These are phyloP conservation scores for Paratilapia polleni DNA, from an alignment of 2,113 vertebrate species.

Conservation along the genomic window DNA sequence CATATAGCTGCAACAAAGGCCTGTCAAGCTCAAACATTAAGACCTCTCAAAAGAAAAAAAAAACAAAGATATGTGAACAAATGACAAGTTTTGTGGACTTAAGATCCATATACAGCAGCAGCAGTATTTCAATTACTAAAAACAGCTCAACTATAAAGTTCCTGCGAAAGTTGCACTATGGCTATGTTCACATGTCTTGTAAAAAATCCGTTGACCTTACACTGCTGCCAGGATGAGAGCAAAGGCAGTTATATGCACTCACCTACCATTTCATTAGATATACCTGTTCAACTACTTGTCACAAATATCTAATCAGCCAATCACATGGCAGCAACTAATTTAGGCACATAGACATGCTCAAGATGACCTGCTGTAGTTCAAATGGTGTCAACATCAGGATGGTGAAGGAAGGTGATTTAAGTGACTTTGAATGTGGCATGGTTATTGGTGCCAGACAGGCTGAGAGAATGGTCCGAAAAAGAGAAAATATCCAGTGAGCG, in stretches of 20 bases:
- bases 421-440: not conserved
- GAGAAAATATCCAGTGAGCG: too few relatives aligned
- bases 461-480: too few relatives aligned
- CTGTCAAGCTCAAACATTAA: too few relatives aligned
- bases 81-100: not conserved
- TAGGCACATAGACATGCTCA: not conserved
- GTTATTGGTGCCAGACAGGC: not conserved
- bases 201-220: too few relatives aligned
- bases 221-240: not conserved
- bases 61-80: not conserved
- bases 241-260: not conserved
- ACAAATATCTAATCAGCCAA: not conserved
- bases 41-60: not conserved
- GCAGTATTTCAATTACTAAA: too few relatives aligned
- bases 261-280: not conserved
- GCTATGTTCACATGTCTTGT: too few relatives aligned
- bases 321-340: not conserved
- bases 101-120: too few relatives aligned
- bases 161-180: not conserved
- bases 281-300: not conserved
- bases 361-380: not conserved
- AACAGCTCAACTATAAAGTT: not conserved
- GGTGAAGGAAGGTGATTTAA: not conserved
- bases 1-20: not conserved
- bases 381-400: not conserved